Percentiles rank a stretch among this genome's conserved stretches.
These are phyloP conservation scores for Salvelinus alpinus DNA, from an alignment of 2,113 vertebrate genomes.

Conservation along the genomic window DNA sequence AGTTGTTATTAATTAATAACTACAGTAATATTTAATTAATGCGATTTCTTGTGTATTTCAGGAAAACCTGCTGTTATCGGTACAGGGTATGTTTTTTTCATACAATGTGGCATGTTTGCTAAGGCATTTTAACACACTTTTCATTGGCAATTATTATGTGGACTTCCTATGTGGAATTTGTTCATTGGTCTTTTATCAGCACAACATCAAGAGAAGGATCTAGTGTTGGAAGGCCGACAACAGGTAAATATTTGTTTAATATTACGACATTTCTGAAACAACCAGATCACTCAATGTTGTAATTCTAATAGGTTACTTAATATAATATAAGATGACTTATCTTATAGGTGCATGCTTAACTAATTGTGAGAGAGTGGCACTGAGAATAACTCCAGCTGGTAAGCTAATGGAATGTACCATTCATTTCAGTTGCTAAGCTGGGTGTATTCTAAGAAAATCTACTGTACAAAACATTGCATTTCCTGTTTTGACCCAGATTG, in stretches of 20 bases:
- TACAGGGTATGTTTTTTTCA: conserved; percentile 40
- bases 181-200: conserved; percentile 22
- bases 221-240: neutral
- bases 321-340: neutral
- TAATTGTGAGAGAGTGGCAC: conserved; percentile 57
- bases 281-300: neutral
- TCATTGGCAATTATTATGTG: neutral
- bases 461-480: neutral
- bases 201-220: conserved; percentile 13
- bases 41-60: conserved; percentile 17
- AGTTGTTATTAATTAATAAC: neutral
- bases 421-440: neutral
- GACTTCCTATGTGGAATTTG: neutral
- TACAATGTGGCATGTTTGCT: neutral
- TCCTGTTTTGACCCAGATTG: conserved; percentile 50
- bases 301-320: no score
- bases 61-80: conserved; percentile 32
- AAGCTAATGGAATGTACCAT: conserved; percentile 5
- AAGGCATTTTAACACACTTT: neutral
- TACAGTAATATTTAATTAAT: neutral
- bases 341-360: conserved; percentile 29
- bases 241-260: conserved; percentile 29
- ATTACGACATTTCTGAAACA: neutral
- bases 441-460: no score
- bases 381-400: conserved; percentile 61